Base-by-base conservation (phyloP, 1,140 invertebrate species). In the Liolophura sinensis region DNA sequence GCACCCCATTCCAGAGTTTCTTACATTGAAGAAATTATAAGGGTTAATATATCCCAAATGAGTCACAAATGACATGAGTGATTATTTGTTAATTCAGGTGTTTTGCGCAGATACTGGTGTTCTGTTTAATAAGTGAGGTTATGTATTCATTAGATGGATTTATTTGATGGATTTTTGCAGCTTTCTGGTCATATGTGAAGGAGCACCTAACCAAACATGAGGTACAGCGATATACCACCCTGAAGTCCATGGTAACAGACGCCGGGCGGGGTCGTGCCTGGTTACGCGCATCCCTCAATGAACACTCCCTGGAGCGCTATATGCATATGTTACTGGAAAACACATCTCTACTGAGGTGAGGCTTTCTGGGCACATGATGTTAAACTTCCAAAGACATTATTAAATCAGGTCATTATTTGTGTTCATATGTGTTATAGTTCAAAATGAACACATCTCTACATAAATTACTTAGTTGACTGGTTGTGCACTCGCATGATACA, bases 251-350 rank as follows among this genome's bases (percentile, higher is more conserved):
- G 18, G 90, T 89, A 71, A 93, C 92, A 22, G 92, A 94, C 83
- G 87, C 88, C 64, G 93, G 93, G 22, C 87, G 92, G 82, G 93
- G 93, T 18, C 73, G 87, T 56, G 92, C 94, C 20, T 97, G 94
- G 91, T 85, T 96, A 18, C 84, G 95, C 75, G 91, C 93, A 48
- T 86, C 92, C 27, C 85, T 96, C 14, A 96, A 96, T 87, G 95
- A 97, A 83, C 88, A 92, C 75, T 94, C 92, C 1, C 85, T 97
- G 20, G 93, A 95, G 84, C 89, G 93, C 79, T 93, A 89, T 73
- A 87, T 95, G 72, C 89, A 92, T 78, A 89, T 90, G 78, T 87
- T 95, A 67, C 84, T 94, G 27, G 88, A 88, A 73, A 90, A 91
- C 76, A 72, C 82, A 24, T 86, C 87, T 11, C 84, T 89, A 51